Conservation (phyloP, 2,113 vertebrate species). For the Alligator sinensis region DNA sequence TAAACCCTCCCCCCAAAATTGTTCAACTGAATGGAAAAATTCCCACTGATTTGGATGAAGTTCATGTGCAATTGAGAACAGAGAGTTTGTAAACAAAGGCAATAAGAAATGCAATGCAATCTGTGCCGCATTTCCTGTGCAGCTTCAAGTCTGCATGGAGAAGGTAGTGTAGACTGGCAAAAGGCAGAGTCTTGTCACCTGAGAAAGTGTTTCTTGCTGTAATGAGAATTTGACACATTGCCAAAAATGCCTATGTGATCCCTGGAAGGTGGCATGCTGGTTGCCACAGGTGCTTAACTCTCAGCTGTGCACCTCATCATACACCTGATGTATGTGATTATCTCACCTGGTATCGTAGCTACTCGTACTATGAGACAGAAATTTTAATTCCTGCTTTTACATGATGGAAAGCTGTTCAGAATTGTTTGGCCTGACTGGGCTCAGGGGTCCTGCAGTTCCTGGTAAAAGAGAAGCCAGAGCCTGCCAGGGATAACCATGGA, state of each 20-base stretch:
- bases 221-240: slow-evolving; percentile 52
- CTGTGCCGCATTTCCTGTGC: accelerated
- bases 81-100: neutral
- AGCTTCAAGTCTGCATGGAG: accelerated
- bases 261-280: neutral
- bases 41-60: neutral
- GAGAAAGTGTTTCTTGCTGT: slow-evolving; percentile 25
- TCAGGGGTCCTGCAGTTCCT: neutral
- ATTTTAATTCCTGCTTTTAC: neutral
- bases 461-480: neutral
- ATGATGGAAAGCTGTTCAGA: neutral
- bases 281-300: neutral
- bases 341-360: neutral
- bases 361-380: neutral
- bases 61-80: neutral
- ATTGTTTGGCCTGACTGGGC: neutral
- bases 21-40: neutral
- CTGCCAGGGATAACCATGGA: neutral
- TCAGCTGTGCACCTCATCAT: neutral
- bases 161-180: accelerated
- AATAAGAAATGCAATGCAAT: neutral
- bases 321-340: neutral
- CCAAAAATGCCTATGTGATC: neutral
- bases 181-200: neutral
- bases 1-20: neutral